Evolutionary conservation across 2,113 vertebrate species (phyloP), one percentile per base, ranked within the genome.

Genomic region (Amphilophus citrinellus): DNA sequence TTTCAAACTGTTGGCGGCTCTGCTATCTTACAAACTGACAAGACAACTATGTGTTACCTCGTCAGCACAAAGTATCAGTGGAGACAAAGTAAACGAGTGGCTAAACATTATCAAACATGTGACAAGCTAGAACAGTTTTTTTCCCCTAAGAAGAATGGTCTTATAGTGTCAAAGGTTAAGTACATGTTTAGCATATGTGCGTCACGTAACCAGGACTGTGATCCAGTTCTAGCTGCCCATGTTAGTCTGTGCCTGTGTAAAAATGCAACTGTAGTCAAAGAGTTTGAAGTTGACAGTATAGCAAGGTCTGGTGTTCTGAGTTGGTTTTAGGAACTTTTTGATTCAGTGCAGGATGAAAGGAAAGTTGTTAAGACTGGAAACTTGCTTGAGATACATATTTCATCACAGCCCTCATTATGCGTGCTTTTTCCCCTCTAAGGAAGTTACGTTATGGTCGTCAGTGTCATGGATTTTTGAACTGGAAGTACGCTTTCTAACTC

Each of bases 341-440:
- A 83, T 85, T 77, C 18, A 63, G 61, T 73, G 50, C 39, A 66
- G 39, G 44, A 83, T 81, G 20, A 81, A 83, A 78, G 10, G 35
- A 37, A 83, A 82, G 32, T 80, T 61, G 27, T 58, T 80, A 61
- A 53, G 20, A 83, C 24, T 75, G 85, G 15, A 79, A 84, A 68
- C 61, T 75, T 79, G 79, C 82, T 81, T 73, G 50, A 86, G 84
- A 79, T 84, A 53, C n/a, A 56, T 63, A 63, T 80, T 86, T 85
- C 73, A 83, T 89, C 88, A 91, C 22, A 56, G 44, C 35, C 20
- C 76, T 71, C 44, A 59, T 39, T 50, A 61, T 18, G 15, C 14
- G 24, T 37, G 30, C 24, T 32, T 73, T 71, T 73, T 11, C 66
- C 44, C 24, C 66, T 53, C 65, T 53, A 47, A 73, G 66, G 44